Base-by-base conservation (phyloP, 2,888 invertebrate species). In the Phortica okadai region DNA sequence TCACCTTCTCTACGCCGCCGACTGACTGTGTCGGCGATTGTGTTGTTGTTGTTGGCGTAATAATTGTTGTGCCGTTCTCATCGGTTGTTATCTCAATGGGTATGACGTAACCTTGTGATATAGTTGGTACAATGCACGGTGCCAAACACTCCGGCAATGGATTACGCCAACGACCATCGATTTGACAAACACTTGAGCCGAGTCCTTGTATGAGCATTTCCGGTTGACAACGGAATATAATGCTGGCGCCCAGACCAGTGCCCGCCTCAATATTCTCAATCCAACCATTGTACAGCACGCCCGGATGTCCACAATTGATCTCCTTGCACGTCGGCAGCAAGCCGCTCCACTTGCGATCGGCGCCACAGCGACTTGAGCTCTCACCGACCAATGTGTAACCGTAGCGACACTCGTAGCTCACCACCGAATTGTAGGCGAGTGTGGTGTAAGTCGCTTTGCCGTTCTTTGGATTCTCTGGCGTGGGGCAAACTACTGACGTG, bases 221-320 rank as follows among this genome's bases (percentile, higher is more conserved):
- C 78, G 97, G 96, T 88, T 97, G 95, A 90, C 99, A 99, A 79
- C 98, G 94, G 92, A 97, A 99, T 88, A 97, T 97, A 79, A 98
- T 95, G 79, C 97, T 97, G 0, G 98, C 96, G 0, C 98, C 98
- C 44, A 98, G 93, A 0, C 96, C 97, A 4, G 98, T 98, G 42
- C 97, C 97, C 50, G 94, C 94, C 83, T 97, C 97, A 77, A 96
- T 96, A 90, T 97, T 97, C 92, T 97, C 97, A 85, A 95, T 93
- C 96, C 98, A 99, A 4, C 99, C 99, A 90, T 99, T 99, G 94
- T 97, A 97, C 8, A 99, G 94, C 70, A 96, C 94, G 2, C 98
- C 98, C 0, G 99, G 98, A 85, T 96, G 95, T 0, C 98, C 98
- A 92, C 99, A 99, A 92, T 99, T 97, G 88, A 99, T 98, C 93